Base-by-base conservation (phyloP, 2,888 invertebrate species). In the Hypomecis punctinalis region DNA sequence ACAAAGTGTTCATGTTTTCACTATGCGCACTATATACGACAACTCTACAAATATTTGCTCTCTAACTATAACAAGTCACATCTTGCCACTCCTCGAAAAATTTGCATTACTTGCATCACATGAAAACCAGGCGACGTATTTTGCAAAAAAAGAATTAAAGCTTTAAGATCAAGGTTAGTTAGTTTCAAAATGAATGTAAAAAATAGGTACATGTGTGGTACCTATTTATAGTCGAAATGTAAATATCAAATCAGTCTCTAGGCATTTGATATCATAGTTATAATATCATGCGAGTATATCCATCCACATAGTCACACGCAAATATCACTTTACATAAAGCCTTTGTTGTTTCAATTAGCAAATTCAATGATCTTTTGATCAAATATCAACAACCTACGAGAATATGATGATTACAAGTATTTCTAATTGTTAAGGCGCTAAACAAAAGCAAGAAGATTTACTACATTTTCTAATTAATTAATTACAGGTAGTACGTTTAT, bases 21-120 rank as follows among this genome's bases (percentile, higher is more conserved):
- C 3, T 2, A 2, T 23, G 23, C 23, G 23, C 23, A 23, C 23
- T 23, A 23, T 23, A 23, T 23, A 23, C 23, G 23, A 1, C 23
- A 23, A 1, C 23, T 23, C 23, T 23, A 23, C 23, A 23, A 23
- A 23, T 23, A 23, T 23, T 23, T 23, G 23, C 23, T 23, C 23
- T 23, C 23, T 23, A 23, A 23, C 23, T 23, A 23, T 3, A 23
- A 23, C 23, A 56, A 35, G n/a, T 54, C 45, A 46, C 39, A 46
- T 46, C 23, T 56, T 13, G 47, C 33, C 39, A 56, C 56, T 47
- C 7, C 10, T 39, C 10, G 46, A 39, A 7, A 55, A 55, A 47
- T 47, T 23, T 23, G 39, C 56, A 56, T 47, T 40, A 39, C 47
- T 56, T 47, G 56, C 56, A 56, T 56, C 40, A 33, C 40, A 47